These are phyloP conservation scores for Drosophila subquinaria DNA, from an alignment of 2,888 invertebrate species.

Conservation along the genomic window DNA sequence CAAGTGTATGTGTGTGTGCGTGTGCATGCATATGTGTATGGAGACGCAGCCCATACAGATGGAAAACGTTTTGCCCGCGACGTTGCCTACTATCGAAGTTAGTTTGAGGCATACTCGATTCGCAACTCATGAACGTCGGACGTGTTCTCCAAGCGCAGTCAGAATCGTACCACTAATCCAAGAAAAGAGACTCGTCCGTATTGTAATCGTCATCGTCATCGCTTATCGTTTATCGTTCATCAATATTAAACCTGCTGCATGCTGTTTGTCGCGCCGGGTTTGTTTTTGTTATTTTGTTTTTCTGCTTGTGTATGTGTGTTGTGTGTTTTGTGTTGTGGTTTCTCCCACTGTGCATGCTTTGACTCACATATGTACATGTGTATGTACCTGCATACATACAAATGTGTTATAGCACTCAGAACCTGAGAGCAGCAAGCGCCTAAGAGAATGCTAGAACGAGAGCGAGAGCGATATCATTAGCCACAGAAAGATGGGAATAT, in stretches of 20 bases:
- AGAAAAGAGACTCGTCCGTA: background rate
- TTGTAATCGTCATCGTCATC: slow-evolving; percentile 1
- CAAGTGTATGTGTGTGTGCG: background rate
- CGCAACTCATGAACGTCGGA: slow-evolving; percentile 67
- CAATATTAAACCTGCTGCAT: slow-evolving; percentile 49
- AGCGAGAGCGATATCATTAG: background rate
- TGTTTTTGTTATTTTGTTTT: slow-evolving; percentile 26
- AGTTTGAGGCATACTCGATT: slow-evolving; percentile 62
- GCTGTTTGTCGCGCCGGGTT: slow-evolving; percentile 43
- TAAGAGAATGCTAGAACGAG: background rate
- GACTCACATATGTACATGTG: slow-evolving; percentile 19
- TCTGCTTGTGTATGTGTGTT: background rate
- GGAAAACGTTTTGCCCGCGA: slow-evolving; percentile 43
- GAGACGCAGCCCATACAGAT: slow-evolving; percentile 46
- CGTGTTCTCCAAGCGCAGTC: slow-evolving; percentile 50
- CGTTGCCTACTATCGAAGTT: slow-evolving; percentile 53
- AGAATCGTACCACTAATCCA: slow-evolving; percentile 15
- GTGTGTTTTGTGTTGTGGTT: slow-evolving; percentile 36
- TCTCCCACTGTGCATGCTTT: slow-evolving; percentile 33
- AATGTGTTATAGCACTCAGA: slow-evolving; percentile 12
- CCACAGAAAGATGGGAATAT: slow-evolving; percentile 24
- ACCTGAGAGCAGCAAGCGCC: slow-evolving; percentile 2
- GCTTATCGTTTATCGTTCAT: slow-evolving; percentile 8
- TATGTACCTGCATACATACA: background rate
- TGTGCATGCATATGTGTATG: slow-evolving; percentile 14